These are phyloP conservation scores for Meiosimyza platycephala DNA, from an alignment of 2,888 invertebrate genomes.

Conservation along the genomic window DNA sequence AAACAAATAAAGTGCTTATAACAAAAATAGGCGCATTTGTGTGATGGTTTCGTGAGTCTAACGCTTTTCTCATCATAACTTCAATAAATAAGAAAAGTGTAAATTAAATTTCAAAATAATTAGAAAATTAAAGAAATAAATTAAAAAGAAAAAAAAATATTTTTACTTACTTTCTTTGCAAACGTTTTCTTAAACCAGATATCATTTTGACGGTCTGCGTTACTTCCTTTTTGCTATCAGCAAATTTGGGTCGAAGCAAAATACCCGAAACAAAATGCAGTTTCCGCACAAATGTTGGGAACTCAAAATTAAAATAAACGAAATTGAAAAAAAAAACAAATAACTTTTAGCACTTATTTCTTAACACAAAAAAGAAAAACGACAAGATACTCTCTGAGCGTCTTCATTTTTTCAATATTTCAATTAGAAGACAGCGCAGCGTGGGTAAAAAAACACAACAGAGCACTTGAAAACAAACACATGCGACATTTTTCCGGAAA, in stretches of 20 bases:
- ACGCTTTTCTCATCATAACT: too few species aligned
- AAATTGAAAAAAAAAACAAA: too few species aligned
- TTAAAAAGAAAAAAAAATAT: too few species aligned
- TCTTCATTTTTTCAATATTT: not conserved
- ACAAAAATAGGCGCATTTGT: not conserved
- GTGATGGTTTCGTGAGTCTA: not conserved
- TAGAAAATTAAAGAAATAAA: too few species aligned
- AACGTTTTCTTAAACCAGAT: constrained; percentile 61
- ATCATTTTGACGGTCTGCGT: constrained; percentile 52
- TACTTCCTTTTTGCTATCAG: not conserved
- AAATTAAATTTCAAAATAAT: too few species aligned
- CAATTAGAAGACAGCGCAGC: not conserved
- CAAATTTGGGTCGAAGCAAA: constrained; percentile 11
- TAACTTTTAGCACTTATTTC: not conserved
- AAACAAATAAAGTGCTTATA: not conserved
- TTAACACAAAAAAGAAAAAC: not conserved
- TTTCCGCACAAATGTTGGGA: constrained; percentile 1
- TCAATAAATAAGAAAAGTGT: too few species aligned
- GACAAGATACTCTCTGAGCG: not conserved
- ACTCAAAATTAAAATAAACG: constrained; percentile 10
- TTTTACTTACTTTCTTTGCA: constrained; percentile 61
- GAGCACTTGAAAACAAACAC: not conserved
- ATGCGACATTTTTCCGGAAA: constrained; percentile 12
- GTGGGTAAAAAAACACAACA: not conserved
- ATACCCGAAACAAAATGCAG: constrained; percentile 23